Base-by-base conservation (phyloP, 2,797 vertebrate species). In the Nasua narica region DNA sequence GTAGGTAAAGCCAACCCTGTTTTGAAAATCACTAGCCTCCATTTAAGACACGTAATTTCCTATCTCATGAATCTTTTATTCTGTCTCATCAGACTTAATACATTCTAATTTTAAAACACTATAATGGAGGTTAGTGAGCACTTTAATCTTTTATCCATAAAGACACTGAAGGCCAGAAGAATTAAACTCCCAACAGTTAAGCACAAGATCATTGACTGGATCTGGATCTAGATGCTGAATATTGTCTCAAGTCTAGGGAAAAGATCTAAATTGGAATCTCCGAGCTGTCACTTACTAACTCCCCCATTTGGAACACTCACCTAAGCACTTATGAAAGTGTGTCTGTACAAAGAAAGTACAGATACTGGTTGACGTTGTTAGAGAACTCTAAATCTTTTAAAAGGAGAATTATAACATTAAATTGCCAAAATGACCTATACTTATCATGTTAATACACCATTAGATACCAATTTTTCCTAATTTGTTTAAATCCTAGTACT, bases 271-370 rank as follows among this genome's bases (percentile, higher is more conserved):
- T 91, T 74, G 40, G 43, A 72, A 70, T 82, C 43, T 88, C 11
- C 16, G 16, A 84, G 62, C 14, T 46, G 6, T 79, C 10, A 32
- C 21, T 78, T 85, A 48, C 15, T 72, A 81, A 27, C 25, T 35
- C 12, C 19, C 6, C 1, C 9, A 37, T 92, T 77, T 95, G 6
- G 69, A 93, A 58, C 50, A 91, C 12, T 77, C 72, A 86, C 67
- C 21, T 74, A 62, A 82, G 60, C 43, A 78, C 0, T 65, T 46
- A 32, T 2, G 15, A 81, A 87, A 14, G 1, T 60, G 2, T 74
- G 76, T 65, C 81, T 48, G 70, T 82, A 88, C 92, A 95, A 96
- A 76, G 58, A n/a, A 93, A 83, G 21, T 46, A 16, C 14, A 95
- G 7, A 60, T 58, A 19, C 81, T 92, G 3, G 2, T 43, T 76